phyloP scores from a whole-genome alignment of 1,140 invertebrate genomes.

The Holcopasites calliopsidis region DNA sequence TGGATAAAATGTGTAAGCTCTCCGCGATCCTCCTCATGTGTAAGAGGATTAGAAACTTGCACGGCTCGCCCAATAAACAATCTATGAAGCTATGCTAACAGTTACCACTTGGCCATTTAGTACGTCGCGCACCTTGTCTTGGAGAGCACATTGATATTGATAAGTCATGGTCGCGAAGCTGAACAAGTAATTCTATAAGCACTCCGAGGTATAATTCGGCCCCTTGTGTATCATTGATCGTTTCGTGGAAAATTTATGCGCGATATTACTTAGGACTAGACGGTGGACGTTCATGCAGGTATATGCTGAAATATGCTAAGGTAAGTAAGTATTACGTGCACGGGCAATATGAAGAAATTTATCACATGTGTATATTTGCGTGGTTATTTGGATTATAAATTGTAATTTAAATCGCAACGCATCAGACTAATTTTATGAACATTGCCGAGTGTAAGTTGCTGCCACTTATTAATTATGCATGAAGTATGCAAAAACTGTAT shows the following conservation, averaged over 20 bases:
- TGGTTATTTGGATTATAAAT: no score
- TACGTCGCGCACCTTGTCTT: neutral
- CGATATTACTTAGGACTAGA: neutral
- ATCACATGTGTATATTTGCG: no score
- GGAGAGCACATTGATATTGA: slow-evolving; percentile 8
- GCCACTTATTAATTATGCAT: no score
- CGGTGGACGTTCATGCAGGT: no score
- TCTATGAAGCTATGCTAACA: neutral
- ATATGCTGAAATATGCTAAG: no score
- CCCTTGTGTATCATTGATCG: neutral
- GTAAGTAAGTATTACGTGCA: no score
- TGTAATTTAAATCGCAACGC: no score
- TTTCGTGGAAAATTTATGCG: neutral
- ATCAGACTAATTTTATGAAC: no score
- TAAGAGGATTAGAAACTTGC: slow-evolving; percentile 1
- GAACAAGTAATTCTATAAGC: neutral
- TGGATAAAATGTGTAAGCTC: neutral
- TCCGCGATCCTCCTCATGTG: neutral
- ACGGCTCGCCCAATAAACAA: slow-evolving; percentile 12
- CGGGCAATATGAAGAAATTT: no score
- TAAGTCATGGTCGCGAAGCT: neutral
- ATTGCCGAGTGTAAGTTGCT: no score
- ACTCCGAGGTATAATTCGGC: neutral
- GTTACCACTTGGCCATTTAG: neutral
- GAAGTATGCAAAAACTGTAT: no score